phyloP scores from a whole-genome alignment of 2,113 vertebrate genomes.

The Triplophysa dalaica region DNA sequence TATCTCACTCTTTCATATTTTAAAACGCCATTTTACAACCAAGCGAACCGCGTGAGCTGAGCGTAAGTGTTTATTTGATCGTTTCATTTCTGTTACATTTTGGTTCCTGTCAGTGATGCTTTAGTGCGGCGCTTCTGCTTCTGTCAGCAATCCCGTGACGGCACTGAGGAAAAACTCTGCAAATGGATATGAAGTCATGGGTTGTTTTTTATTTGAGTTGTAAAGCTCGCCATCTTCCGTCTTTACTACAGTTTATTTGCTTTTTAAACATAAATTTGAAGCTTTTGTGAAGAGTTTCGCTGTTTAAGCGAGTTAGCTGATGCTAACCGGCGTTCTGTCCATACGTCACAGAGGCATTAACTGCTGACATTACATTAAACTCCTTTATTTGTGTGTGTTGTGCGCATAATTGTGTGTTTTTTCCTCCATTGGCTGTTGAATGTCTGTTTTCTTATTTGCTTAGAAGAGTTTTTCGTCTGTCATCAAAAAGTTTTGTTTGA shows the following conservation, averaged over 20 bases:
- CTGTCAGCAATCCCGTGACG: constrained; percentile 25
- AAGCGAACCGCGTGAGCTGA: background rate
- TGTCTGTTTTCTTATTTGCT: background rate
- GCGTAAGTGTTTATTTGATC: constrained; percentile 2
- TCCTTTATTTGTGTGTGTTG: background rate
- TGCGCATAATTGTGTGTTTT: background rate
- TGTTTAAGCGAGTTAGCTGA: constrained; percentile 20
- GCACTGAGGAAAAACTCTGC: background rate
- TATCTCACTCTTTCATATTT: background rate
- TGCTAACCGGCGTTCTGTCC: constrained; percentile 2
- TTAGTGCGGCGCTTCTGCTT: constrained; percentile 7
- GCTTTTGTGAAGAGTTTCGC: constrained; percentile 1
- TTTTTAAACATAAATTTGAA: background rate
- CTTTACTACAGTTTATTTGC: background rate
- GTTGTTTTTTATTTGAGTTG: background rate
- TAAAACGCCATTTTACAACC: background rate
- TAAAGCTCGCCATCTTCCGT: background rate
- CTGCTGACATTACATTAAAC: background rate
- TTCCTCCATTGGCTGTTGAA: background rate
- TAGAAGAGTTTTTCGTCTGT: background rate
- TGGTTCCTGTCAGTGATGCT: constrained; percentile 1
- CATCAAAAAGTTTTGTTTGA: too few species aligned
- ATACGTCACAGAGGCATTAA: background rate
- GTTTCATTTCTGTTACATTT: background rate
- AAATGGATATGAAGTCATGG: too few species aligned